Percentiles rank a stretch among this genome's conserved stretches.
phyloP scores from a whole-genome alignment of 2,888 invertebrate species.

The Dinocampus coccinellae region DNA sequence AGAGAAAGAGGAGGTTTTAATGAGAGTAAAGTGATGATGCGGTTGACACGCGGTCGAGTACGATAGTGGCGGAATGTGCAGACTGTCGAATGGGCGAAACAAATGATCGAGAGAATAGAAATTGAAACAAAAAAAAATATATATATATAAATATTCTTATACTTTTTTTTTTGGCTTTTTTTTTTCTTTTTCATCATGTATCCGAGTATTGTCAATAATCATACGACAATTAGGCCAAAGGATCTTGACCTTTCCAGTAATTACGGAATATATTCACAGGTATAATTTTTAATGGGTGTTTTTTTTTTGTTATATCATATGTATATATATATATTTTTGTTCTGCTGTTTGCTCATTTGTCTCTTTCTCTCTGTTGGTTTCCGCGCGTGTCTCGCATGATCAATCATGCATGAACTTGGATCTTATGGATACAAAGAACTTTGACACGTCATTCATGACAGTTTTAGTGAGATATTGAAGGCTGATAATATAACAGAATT shows the following conservation, averaged over 20 bases:
- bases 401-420: slow-evolving; percentile 42
- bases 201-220: slow-evolving; percentile 40
- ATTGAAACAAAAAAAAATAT: not conserved
- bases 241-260: slow-evolving; percentile 46
- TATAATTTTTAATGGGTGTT: slow-evolving; percentile 27
- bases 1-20: slow-evolving; percentile 26
- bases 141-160: no score
- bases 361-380: not conserved
- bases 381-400: slow-evolving; percentile 41
- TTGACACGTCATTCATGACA: not conserved
- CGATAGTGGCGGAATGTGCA: slow-evolving; percentile 27
- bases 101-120: not conserved
- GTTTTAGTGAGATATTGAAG: not conserved
- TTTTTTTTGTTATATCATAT: not conserved
- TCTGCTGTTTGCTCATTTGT: not conserved
- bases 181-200: slow-evolving; percentile 37
- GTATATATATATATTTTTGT: not conserved
- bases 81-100: slow-evolving; percentile 10
- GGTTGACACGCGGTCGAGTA: slow-evolving; percentile 19
- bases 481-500: not conserved
- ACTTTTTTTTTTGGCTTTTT: no score
- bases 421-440: not conserved
- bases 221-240: slow-evolving; percentile 44
- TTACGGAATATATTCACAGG: slow-evolving; percentile 44
- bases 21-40: slow-evolving; percentile 37